Conservation (phyloP, 2,888 invertebrate species). For the Drosophila birchii region DNA sequence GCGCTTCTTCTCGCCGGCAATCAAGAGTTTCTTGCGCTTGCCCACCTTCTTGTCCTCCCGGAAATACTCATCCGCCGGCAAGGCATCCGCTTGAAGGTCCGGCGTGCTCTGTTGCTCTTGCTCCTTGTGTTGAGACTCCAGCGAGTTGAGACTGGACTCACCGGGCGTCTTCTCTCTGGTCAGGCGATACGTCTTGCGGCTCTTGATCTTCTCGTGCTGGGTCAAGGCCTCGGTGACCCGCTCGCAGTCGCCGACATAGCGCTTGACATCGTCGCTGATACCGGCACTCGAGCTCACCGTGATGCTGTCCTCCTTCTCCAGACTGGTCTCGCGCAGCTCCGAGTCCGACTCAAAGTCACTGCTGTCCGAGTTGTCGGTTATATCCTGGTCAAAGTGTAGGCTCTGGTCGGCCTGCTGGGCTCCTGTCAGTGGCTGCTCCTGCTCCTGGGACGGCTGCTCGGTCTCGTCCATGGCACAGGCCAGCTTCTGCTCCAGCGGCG, state of each 20-base stretch:
- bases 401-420: conserved; percentile 61
- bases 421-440: neutral
- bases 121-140: conserved; percentile 16
- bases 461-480: conserved; percentile 72
- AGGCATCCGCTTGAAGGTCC: conserved; percentile 85
- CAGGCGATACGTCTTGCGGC: conserved; percentile 84
- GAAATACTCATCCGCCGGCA: conserved; percentile 89
- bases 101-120: conserved; percentile 28
- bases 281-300: conserved; percentile 67
- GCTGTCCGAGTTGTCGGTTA: conserved; percentile 83
- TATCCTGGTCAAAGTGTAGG: conserved; percentile 76
- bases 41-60: conserved; percentile 77
- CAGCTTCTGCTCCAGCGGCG: conserved; percentile 69
- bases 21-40: conserved; percentile 73
- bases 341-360: conserved; percentile 84
- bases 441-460: conserved; percentile 48
- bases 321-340: conserved; percentile 82
- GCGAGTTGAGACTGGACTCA: conserved; percentile 60
- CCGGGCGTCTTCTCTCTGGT: conserved; percentile 81
- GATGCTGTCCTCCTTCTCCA: conserved; percentile 83
- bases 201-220: conserved; percentile 84
- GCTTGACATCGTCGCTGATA: conserved; percentile 77
- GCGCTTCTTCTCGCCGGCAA: conserved; percentile 81
- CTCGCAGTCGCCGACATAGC: conserved; percentile 84
- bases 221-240: conserved; percentile 82